Conservation (phyloP, 2,113 vertebrate species). For the Chionodraco myersi region DNA sequence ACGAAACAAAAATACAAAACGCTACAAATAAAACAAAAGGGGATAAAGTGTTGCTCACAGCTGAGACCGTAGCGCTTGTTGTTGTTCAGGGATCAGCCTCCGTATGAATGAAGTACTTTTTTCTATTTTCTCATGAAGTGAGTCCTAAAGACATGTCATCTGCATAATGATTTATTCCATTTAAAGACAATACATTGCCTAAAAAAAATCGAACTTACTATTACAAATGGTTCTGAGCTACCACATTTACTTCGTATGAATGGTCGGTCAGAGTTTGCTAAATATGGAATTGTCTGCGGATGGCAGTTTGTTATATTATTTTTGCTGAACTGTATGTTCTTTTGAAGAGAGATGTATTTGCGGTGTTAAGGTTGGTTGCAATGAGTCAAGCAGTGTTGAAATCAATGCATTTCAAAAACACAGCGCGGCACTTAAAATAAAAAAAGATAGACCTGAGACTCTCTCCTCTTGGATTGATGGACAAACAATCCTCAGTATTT, state of each 20-base stretch:
- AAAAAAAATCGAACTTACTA: no score
- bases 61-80: no score
- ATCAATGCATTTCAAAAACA: conserved; percentile 25
- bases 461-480: background rate
- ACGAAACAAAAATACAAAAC: no score
- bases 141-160: background rate
- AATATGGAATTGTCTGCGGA: conserved; percentile 9
- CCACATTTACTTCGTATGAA: conserved; percentile 16
- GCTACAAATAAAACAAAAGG: no score
- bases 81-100: no score
- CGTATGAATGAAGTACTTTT: background rate
- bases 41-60: no score
- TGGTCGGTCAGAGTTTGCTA: conserved; percentile 5
- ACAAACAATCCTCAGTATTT: conserved; percentile 7
- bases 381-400: conserved; percentile 29
- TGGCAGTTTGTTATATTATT: conserved; percentile 19
- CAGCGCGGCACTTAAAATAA: background rate
- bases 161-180: background rate
- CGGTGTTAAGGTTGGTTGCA: conserved; percentile 34
- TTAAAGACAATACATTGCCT: no score
- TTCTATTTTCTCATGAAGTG: background rate
- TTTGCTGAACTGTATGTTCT: background rate
- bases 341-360: conserved; percentile 48
- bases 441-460: background rate
- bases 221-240: conserved; percentile 1